Percentiles rank a stretch among this genome's conserved stretches.
Conservation (phyloP, 1,140 invertebrate species). For the Neotoxoptera formosana region DNA sequence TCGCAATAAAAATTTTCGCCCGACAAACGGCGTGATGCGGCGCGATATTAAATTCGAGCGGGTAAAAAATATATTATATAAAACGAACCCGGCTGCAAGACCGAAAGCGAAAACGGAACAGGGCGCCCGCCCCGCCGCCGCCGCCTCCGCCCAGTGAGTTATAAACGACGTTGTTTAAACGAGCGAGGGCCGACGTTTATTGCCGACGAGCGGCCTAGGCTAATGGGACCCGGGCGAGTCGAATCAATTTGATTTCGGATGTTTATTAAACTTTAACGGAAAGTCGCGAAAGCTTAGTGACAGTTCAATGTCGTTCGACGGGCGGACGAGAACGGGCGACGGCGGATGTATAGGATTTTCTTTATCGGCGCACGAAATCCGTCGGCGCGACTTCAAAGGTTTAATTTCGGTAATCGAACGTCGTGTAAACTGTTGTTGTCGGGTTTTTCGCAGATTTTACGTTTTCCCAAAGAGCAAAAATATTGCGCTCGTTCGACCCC, state of each 20-base stretch:
- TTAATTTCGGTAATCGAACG: not conserved
- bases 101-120: not conserved
- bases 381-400: not conserved
- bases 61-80: not conserved
- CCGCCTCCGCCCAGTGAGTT: not conserved
- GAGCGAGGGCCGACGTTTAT: too few species aligned
- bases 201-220: too few species aligned
- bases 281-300: not conserved
- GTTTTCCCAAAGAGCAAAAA: not conserved
- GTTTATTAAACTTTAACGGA: not conserved
- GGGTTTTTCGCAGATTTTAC: not conserved
- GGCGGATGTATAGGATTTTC: not conserved
- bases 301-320: not conserved
- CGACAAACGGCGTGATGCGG: not conserved
- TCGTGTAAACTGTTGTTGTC: not conserved
- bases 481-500: not conserved
- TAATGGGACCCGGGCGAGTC: not conserved
- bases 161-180: not conserved
- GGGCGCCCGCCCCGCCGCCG: not conserved
- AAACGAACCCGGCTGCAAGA: not conserved
- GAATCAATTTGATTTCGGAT: slow-evolving; percentile 6
- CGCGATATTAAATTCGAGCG: not conserved
- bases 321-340: too few species aligned
- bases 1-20: not conserved
- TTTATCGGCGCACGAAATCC: not conserved